Evolutionary conservation across 1,140 invertebrate species (phyloP), one percentile per base, ranked within the genome.

Genomic region (Musca vetustissima): DNA sequence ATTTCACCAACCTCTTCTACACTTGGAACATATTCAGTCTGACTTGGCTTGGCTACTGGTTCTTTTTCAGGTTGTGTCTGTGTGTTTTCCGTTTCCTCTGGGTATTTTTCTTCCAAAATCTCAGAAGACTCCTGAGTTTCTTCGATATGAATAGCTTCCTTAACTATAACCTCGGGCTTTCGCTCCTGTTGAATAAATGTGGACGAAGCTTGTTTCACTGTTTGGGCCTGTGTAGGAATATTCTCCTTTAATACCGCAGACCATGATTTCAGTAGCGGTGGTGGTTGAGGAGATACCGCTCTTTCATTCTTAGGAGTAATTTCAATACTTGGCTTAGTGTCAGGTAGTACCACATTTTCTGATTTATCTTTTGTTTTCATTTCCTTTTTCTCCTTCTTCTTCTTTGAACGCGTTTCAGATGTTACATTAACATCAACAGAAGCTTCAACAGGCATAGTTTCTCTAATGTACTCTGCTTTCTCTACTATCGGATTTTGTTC

Each of bases 171-270:
- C 13, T 15, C 24, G 13, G 24, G 19, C n/a, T 25, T 21, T 13
- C 21, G 21, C 25, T 55, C 53, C 2, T 55, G 21, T 11, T 61
- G 17, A 15, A 61, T 61, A 21, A 61, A 36, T 1, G 17, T 11
- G 13, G 8, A 17, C 4, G 28, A 25, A 36, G n/a, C 15, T 19
- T 61, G 2, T 32, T n/a, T 59, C 14, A 59, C n/a, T 13, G 15
- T 28, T n/a, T 13, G 13, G 9, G 25, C 14, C 17, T 59, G 28
- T 14, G 15, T 3, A 14, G n/a, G 17, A 9, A 36, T 19, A 43
- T 61, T 61, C n/a, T 61, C 57, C 28, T 61, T 61, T 36, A 61
- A 14, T 3, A 61, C 22, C 1, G 57, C 25, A 8, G 57, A 28
- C 57, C 57, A 61, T 1, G 57, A 61, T n/a, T 21, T 36, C 8